Evolutionary conservation across 1,140 invertebrate genomes (phyloP), one percentile per base, ranked within the genome.

Genomic region (Caenorhabditis latens): DNA sequence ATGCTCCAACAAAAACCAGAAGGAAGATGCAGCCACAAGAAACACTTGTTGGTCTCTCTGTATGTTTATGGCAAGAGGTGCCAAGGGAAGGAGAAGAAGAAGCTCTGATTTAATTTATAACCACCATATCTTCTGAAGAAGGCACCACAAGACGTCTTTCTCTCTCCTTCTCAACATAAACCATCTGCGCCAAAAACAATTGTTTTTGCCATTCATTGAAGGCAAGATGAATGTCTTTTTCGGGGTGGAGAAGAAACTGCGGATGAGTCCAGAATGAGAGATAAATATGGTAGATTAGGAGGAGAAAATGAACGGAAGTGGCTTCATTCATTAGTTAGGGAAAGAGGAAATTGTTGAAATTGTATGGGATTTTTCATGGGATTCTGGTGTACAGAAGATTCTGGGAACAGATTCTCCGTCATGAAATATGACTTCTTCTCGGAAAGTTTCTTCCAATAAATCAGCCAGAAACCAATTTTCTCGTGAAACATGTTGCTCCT

Each of bases 71-170:
- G n/a, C n/a, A 79, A 75, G 71, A 79, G 43, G 71, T 79, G 71
- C n/a, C 71, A 79, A 13, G 43, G 43, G 71, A 79, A 79, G 71
- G 9, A 43, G 71, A n/a, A 71, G 65, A 71, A 79, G 71, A 79
- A 79, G 71, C 71, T 79, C 71, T 79, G 71, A 79, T 79, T 79
- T 79, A 79, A 79, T 79, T 79, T 79, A 79, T 79, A 79, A 79
- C 71, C 71, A 79, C 71, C 71, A 79, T 79, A 79, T 79, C 71
- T 79, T 79, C 53, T 79, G 50, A 13, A 21, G 40, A 8, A 19
- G 24, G 71, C 21, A 32, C 32, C 32, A 32, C 46, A 79, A 43
- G 24, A 79, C 32, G 71, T 46, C 6, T 71, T 42, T 71, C 8
- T 46, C 53, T 79, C 9, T 24, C 42, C 71, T 79, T 4, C 46